These are phyloP conservation scores for Eueremaeus valkanovi DNA, from an alignment of 2,888 invertebrate genomes.

Conservation along the genomic window DNA sequence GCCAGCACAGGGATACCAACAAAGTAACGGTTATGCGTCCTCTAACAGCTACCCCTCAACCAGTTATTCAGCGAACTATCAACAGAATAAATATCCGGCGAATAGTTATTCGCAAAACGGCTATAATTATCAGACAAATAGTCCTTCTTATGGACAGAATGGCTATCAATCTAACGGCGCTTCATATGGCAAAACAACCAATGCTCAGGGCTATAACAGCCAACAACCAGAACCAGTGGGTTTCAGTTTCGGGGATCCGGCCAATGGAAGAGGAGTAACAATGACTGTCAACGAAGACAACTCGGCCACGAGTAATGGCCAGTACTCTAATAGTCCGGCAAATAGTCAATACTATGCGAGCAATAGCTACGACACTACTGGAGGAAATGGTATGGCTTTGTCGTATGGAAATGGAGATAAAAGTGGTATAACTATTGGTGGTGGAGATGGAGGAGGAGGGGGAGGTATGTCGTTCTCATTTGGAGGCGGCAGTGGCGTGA, in stretches of 20 bases:
- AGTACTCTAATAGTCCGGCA: too few relatives aligned
- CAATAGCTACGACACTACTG: background rate
- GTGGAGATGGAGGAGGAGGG: conserved; percentile 3
- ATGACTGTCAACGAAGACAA: conserved; percentile 23
- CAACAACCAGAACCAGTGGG: background rate
- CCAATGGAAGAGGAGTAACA: conserved; percentile 37
- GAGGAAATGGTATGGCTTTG: conserved; percentile 17
- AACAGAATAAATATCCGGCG: background rate
- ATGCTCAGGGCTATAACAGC: background rate
- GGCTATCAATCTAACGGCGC: background rate
- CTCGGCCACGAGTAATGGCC: too few relatives aligned
- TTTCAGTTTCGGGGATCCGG: conserved; percentile 30
- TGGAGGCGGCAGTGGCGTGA: conserved; percentile 30
- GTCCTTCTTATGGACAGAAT: too few relatives aligned
- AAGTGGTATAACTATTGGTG: conserved; percentile 35
- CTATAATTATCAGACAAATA: background rate
- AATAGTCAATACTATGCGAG: background rate
- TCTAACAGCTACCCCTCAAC: background rate
- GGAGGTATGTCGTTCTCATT: conserved; percentile 21
- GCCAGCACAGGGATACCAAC: background rate
- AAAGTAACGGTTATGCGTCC: background rate
- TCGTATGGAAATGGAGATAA: background rate
- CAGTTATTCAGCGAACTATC: background rate
- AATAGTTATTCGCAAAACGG: background rate
- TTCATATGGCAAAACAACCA: background rate